Evolutionary conservation across 1,140 invertebrate species (phyloP).

Genomic region (Zaprionus africanus): DNA sequence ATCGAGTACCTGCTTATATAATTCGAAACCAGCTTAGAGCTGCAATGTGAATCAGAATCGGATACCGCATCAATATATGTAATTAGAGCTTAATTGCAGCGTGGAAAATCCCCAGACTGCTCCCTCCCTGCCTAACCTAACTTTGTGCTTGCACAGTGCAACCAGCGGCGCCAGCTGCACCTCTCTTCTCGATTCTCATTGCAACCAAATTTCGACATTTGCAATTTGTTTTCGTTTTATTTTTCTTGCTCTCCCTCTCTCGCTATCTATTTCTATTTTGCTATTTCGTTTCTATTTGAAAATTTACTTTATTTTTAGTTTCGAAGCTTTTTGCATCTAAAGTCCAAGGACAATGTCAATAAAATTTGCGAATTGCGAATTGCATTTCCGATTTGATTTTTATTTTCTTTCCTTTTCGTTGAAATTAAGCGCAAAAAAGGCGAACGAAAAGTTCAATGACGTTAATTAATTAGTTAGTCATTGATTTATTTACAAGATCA

Average conservation of each 20-base stretch:
- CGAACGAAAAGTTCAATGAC: slow-evolving; percentile 79
- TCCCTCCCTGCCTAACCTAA: slow-evolving; percentile 1
- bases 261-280: slow-evolving; percentile 40
- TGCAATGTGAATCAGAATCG: slow-evolving; percentile 4
- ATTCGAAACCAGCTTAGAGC: not conserved
- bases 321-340: slow-evolving; percentile 70
- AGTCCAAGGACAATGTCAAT: slow-evolving; percentile 77
- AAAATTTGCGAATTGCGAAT: slow-evolving; percentile 40
- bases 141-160: slow-evolving; percentile 27
- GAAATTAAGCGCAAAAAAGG: slow-evolving; percentile 56
- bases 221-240: slow-evolving; percentile 25
- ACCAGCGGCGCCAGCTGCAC: slow-evolving; percentile 1
- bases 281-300: slow-evolving; percentile 56
- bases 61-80: not conserved
- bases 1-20: not conserved
- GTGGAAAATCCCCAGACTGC: not conserved
- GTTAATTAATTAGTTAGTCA: slow-evolving; percentile 69
- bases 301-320: slow-evolving; percentile 78
- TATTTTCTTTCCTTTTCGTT: slow-evolving; percentile 36
- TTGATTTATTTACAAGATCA: slow-evolving; percentile 60
- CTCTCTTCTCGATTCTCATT: slow-evolving; percentile 14
- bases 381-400: slow-evolving; percentile 65
- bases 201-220: slow-evolving; percentile 36
- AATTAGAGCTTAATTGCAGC: slow-evolving; percentile 3
- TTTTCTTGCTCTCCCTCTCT: slow-evolving; percentile 1